These are phyloP conservation scores for Dynastes grantii DNA, from an alignment of 2,888 invertebrate species.

Conservation along the genomic window DNA sequence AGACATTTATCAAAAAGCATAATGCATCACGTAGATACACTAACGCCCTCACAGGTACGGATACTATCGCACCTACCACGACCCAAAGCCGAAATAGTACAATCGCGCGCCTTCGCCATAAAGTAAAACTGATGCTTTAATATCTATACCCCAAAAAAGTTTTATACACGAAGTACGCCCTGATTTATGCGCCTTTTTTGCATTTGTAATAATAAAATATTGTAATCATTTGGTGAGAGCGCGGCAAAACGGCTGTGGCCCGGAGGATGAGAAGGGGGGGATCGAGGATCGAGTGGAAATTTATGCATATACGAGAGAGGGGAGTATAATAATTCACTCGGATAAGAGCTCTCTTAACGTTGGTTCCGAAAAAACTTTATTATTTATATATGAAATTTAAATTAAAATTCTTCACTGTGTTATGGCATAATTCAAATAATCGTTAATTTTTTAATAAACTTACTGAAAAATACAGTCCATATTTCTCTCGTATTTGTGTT, in stretches of 20 bases:
- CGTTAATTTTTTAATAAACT: too few relatives aligned
- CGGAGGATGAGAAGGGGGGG: neutral
- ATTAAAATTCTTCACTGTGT: conserved; percentile 16
- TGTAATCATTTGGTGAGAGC: conserved; percentile 18
- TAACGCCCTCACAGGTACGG: too few relatives aligned
- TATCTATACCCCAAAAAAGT: conserved; percentile 26
- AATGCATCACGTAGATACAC: too few relatives aligned
- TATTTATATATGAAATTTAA: conserved; percentile 40
- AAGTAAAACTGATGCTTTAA: conserved; percentile 36
- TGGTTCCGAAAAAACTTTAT: conserved; percentile 19
- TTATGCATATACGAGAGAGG: conserved; percentile 27
- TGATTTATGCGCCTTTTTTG: conserved; percentile 36
- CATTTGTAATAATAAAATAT: conserved; percentile 43
- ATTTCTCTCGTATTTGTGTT: too few relatives aligned
- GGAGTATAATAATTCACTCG: conserved; percentile 29
- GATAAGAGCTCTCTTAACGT: neutral
- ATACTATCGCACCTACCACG: neutral
- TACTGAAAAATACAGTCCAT: too few relatives aligned
- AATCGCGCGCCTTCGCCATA: neutral
- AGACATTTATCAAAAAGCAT: neutral
- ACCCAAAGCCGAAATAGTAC: neutral
- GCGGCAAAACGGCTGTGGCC: neutral
- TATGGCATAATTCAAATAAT: too few relatives aligned
- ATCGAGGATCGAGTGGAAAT: conserved; percentile 12
- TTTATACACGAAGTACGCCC: conserved; percentile 11